Evolutionary conservation across 2,113 vertebrate species (phyloP), one percentile per base, ranked within the genome.

Genomic region (Bettongia penicillata): DNA sequence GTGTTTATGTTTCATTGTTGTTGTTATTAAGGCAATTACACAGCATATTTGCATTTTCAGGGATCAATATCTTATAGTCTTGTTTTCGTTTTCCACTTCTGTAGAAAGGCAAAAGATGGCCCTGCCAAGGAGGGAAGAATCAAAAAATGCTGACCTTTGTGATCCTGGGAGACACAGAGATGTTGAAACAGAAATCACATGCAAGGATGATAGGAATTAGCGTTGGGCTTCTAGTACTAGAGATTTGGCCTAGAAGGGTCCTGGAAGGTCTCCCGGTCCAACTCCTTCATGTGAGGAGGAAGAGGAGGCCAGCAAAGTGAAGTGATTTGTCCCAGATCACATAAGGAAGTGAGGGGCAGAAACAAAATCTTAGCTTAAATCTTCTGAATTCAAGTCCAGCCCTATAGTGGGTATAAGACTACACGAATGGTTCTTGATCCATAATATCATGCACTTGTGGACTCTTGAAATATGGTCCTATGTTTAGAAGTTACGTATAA

Each of bases 31-130:
- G 43, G 51, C 90, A 90, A 61, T 51, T 77, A 53, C 95, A 37
- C 12, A 84, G 91, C n/a, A 53, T 92, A 51, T 93, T 89, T 94
- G 26, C 90, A n/a, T 90, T 93, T 96, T 93, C 89, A 91, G 94
- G 26, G 51, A n/a, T 16, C 37, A 24, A 49, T 12, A 53, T 23
- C 2, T 50, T 49, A 49, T 89, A 94, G 90, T n/a, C 51, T 92
- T 49, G 26, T 12, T 22, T 84, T 25, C 19, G 93, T 3, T 93
- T n/a, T 91, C 93, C 14, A 89, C 8, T 94, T 93, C 12, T 51
- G 11, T 68, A 49, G n/a, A 68, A 94, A 31, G 90, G 8, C 19
- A 0, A 12, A 43, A 0, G 57, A 53, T 53, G 10, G 5, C 25
- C 95, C 12, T 48, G 48, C 31, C 77, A 92, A 77, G 26, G 48